These are phyloP conservation scores for Ameiurus melas DNA, from an alignment of 2,113 vertebrate species.

Conservation along the genomic window DNA sequence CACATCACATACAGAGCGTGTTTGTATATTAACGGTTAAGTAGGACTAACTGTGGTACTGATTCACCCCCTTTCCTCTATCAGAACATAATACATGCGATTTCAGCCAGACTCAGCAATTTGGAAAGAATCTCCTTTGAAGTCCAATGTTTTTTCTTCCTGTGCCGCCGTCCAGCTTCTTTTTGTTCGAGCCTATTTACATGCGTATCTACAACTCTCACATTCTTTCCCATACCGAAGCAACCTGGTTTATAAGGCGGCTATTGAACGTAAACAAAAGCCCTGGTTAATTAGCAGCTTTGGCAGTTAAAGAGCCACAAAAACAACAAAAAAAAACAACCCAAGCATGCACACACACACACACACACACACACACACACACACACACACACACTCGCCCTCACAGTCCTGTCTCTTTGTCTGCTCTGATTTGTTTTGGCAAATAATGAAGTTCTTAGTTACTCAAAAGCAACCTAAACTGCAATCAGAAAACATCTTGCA, in stretches of 20 bases:
- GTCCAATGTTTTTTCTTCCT: not conserved
- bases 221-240: slow-evolving; percentile 61
- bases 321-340: slow-evolving; percentile 16
- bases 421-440: slow-evolving; percentile 59
- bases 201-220: slow-evolving; percentile 61
- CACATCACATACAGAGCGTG: not conserved
- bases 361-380: not conserved
- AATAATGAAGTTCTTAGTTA: slow-evolving; percentile 63
- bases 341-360: not conserved
- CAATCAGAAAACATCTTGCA: slow-evolving; percentile 45
- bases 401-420: slow-evolving; percentile 39
- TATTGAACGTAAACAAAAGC: slow-evolving; percentile 71
- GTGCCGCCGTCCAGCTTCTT: slow-evolving; percentile 5
- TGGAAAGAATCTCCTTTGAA: slow-evolving; percentile 11
- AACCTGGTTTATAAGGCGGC: slow-evolving; percentile 64
- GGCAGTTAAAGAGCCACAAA: slow-evolving; percentile 65
- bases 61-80: not conserved
- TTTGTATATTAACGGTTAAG: not conserved
- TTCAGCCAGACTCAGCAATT: not conserved
- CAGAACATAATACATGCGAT: not conserved
- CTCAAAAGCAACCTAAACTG: slow-evolving; percentile 62
- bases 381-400: slow-evolving; percentile 22
- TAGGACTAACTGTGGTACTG: not conserved
- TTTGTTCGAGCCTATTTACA: slow-evolving; percentile 8
- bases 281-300: slow-evolving; percentile 75